Base-by-base conservation (phyloP, 2,888 invertebrate genomes). In the Pandemis corylana region DNA sequence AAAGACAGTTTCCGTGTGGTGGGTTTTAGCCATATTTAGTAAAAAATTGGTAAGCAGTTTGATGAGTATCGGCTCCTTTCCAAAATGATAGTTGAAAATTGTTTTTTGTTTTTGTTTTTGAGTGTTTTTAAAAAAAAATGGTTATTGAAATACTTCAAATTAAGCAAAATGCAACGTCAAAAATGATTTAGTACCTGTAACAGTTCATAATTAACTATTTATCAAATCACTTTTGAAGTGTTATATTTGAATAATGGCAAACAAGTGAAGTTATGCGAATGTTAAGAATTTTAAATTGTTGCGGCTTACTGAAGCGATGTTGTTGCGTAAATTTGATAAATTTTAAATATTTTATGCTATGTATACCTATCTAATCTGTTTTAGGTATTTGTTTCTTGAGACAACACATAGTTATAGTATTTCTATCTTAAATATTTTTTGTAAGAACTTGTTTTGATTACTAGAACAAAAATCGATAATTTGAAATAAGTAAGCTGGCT, bases 321-420 rank as follows among this genome's bases (percentile, higher is more conserved):
- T 78, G 77, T 77, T 78, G 77, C 76, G 76, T 83, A 82, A 79
- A 78, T 78, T 80, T 75, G 75, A 75, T 68, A 78, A 68, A 77
- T 67, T 72, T 46, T 75, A 71, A 53, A 68, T 77, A 68, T 69
- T 70, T 73, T 70, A 76, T 69, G 73, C 71, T 71, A 76, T 62
- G 28, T 4, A 36, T 36, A 36, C 28, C 28, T 36, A 75, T 36
- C 36, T 4, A 28, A 65, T 49, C 44, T 44, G 28, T 13, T 49
- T 49, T 65, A 49, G 49, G 65, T 68, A 65, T 75, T 78, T 78
- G 69, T 77, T 76, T 76, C 76, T 76, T 80, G 77, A 79, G 77
- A 77, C 71, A 75, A 63, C 56, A 75, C 74, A 5, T 49, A 5
- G 13, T 12, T 13, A 12, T 49, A 20, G 9, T 44, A 7, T 53